Base-by-base conservation (phyloP, 2,797 vertebrate species). In the Esox masquinongy region DNA sequence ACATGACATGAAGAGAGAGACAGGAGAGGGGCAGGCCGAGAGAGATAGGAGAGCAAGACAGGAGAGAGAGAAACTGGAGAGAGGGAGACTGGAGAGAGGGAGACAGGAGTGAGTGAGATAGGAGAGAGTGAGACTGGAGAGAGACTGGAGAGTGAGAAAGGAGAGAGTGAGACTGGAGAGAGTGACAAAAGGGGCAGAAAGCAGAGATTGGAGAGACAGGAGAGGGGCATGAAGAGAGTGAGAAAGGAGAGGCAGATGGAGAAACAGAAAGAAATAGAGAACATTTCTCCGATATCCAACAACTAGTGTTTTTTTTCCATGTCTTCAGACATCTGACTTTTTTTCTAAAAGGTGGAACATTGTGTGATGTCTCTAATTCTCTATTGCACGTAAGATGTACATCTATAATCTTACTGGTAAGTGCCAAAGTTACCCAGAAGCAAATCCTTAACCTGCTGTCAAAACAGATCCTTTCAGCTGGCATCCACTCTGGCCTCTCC, bases 391-490 rank as follows among this genome's bases (percentile, higher is more conserved):
- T 67, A 67, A 39, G 17, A 34, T 68, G 66, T 43, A 14, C n/a
- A 22, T 68, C 22, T 68, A 36, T 68, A 68, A 68, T 68, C n/a
- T 12, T 22, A 36, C 67, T 71, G 43, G 69, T 34, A 50, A 36
- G 70, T 72, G 70, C 70, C n/a, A 8, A 56, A 19, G 17, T 53
- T 59, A 59, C 70, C 56, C 31, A 39, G 70, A 72, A n/a, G 70
- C 29, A 59, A 72, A 72, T 72, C 70, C 31, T 51, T 36, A 34
- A 34, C 51, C 51, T 19, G 69, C 43, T 24, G 17, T 72, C 70
- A 56, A 59, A 72, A 56, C 53, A 56, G 31, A 72, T 29, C 51
- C 53, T 56, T 36, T 59, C 70, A 36, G 29, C 29, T 59, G 70
- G 29, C 70, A 39, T 16, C 29, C 31, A n/a, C 29, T 19, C n/a